phyloP scores from a whole-genome alignment of 1,140 invertebrate genomes.

The Trypoxylus dichotomus region DNA sequence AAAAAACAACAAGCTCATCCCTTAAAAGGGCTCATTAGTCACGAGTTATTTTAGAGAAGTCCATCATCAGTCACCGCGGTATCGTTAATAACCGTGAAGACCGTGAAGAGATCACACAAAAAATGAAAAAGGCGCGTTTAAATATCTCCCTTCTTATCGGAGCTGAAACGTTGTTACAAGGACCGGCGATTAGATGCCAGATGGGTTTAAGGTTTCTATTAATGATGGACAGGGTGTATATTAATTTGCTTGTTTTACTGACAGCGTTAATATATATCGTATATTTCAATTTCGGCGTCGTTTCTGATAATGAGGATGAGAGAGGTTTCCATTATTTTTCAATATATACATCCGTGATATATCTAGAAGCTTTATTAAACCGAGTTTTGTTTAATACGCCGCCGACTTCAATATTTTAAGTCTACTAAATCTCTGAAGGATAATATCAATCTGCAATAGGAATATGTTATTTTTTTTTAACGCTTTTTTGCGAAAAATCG shows the following conservation, averaged over 20 bases:
- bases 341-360: too few relatives aligned
- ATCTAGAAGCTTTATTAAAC: too few relatives aligned
- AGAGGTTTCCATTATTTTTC: too few relatives aligned
- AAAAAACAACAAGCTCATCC: constrained; percentile 20
- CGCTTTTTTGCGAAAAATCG: too few relatives aligned
- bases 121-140: neutral
- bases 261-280: neutral
- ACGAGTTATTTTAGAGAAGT: constrained; percentile 18
- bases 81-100: neutral
- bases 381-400: too few relatives aligned
- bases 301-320: too few relatives aligned
- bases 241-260: neutral
- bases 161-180: neutral
- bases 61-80: constrained; percentile 6
- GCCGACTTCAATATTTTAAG: too few relatives aligned
- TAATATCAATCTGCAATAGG: too few relatives aligned
- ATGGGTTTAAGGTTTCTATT: neutral
- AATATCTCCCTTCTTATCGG: neutral
- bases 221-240: neutral
- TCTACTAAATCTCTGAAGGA: too few relatives aligned
- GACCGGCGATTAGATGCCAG: neutral
- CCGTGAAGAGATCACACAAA: neutral
- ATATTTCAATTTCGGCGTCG: too few relatives aligned
- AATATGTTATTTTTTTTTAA: too few relatives aligned
- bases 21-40: constrained; percentile 24